Evolutionary conservation across 2,797 vertebrate species (phyloP).

Genomic region (Margarornis squamiger): DNA sequence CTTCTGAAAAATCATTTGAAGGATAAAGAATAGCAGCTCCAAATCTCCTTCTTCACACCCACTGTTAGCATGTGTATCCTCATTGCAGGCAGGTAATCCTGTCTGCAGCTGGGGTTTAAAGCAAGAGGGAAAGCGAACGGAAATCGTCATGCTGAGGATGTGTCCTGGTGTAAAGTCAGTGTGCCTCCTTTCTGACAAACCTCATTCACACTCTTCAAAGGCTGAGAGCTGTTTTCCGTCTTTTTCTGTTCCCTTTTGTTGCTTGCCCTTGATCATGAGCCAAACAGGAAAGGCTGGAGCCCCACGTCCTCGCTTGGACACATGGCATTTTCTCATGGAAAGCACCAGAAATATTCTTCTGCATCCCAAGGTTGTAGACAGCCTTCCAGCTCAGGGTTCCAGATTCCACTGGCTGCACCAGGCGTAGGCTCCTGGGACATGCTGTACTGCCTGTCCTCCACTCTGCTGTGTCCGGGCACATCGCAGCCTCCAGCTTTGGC

Average conservation of each 20-base stretch:
- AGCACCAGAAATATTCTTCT: not conserved
- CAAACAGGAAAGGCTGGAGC: constrained; percentile 38
- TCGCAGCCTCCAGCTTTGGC: rapidly evolving
- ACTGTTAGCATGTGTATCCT: not conserved
- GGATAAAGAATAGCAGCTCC: not conserved
- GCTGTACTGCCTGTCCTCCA: rapidly evolving
- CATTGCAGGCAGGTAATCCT: not conserved
- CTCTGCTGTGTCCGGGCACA: rapidly evolving
- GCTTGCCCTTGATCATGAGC: not conserved
- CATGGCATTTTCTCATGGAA: not conserved
- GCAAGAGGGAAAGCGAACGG: not conserved
- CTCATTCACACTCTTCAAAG: constrained; percentile 4
- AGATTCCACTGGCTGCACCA: not conserved
- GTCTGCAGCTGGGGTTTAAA: not conserved
- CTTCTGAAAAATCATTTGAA: not conserved
- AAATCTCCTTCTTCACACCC: not conserved
- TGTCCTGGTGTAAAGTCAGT: not conserved
- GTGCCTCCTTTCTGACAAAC: not conserved
- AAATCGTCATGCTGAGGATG: not conserved
- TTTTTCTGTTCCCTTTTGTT: constrained; percentile 4
- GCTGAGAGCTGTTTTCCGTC: not conserved
- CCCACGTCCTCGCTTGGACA: rapidly evolving
- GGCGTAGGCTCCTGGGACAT: rapidly evolving
- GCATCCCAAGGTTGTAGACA: not conserved
- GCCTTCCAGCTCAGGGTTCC: not conserved